A percentile compares a stretch with the other conserved stretches of the same genome.
phyloP scores from a whole-genome alignment of 1,140 invertebrate species.

The Drosophila sp. region DNA sequence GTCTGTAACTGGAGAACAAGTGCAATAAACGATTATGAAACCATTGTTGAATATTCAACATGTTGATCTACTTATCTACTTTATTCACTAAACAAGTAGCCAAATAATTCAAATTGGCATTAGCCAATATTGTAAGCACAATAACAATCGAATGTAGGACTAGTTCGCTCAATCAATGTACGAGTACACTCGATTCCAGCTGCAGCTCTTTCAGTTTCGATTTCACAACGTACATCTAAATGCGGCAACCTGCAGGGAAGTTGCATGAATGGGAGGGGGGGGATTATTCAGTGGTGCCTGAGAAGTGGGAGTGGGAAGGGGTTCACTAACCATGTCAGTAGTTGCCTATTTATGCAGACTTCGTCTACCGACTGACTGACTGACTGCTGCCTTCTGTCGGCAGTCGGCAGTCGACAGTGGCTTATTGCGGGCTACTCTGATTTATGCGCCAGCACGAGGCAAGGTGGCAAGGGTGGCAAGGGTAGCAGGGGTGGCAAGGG shows the following conservation, averaged over 20 bases:
- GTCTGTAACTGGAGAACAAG: not conserved
- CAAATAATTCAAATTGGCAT: not conserved
- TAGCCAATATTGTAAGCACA: not conserved
- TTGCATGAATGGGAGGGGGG: no score
- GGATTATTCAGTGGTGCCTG: no score
- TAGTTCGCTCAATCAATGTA: constrained; percentile 61
- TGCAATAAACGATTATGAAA: no score
- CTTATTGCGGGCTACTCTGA: constrained; percentile 43
- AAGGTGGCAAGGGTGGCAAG: not conserved
- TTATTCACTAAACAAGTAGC: not conserved
- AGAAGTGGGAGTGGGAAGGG: not conserved
- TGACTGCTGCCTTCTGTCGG: not conserved
- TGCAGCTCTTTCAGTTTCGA: constrained; percentile 15
- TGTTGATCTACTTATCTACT: no score
- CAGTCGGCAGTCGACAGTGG: constrained; percentile 26
- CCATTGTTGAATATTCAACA: no score
- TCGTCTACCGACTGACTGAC: not conserved
- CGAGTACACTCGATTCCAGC: constrained; percentile 51
- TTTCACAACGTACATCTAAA: constrained; percentile 11
- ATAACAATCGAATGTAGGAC: not conserved
- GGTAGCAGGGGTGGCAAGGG: no score
- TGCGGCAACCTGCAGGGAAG: not conserved
- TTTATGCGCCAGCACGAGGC: constrained; percentile 66
- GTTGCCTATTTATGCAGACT: constrained; percentile 37
- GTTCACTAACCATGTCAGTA: constrained; percentile 44